Base-by-base conservation (phyloP, 2,797 vertebrate genomes). In the Chanos chanos region DNA sequence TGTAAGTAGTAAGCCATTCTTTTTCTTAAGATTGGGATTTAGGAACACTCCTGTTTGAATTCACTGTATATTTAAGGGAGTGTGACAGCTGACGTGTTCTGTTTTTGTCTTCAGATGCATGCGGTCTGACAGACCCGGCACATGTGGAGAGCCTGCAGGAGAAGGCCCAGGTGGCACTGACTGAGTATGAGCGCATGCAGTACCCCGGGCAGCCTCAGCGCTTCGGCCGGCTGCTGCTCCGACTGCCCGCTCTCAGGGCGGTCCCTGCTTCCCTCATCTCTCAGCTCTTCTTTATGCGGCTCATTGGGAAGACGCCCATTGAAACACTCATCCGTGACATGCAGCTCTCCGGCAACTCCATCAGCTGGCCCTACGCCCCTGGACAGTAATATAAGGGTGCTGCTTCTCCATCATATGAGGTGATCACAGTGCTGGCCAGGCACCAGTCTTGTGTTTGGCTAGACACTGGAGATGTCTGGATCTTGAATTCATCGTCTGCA, bases 321-420 rank as follows among this genome's bases (percentile, higher is more conserved):
- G 94, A 97, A 84, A 98, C 95, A 0, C 89, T 97, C 16, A 95
- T 97, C 83, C 89, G 94, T 4, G 95, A 97, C 91, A 98, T 98
- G 95, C 92, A 96, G 72, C 93, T 98, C 31, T 96, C 94, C 0
- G 94, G 95, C 52, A 96, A 94, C 78, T 91, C 91, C 50, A 95
- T 97, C 87, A 96, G 91, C 86, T 98, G 94, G 95, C 93, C 94
- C 68, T 96, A 97, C 0, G 91, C 91, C 34, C 77, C 92, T 0
- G 92, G 92, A 71, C 93, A 96, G 81, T 94, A 91, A 71, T 74
- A 49, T 43, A 28, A 18, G 9, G 21, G 16, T 39, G n/a, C n/a
- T n/a, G n/a, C n/a, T n/a, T n/a, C n/a, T n/a, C 47, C 37, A n/a
- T 31, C 7, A 12, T 47, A 40, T 62, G 13, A 24, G 19, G 25